These are phyloP conservation scores for Apostichopus parvimensis DNA, from an alignment of 35 echinoderm and acorn worm species.

Conservation along the genomic window DNA sequence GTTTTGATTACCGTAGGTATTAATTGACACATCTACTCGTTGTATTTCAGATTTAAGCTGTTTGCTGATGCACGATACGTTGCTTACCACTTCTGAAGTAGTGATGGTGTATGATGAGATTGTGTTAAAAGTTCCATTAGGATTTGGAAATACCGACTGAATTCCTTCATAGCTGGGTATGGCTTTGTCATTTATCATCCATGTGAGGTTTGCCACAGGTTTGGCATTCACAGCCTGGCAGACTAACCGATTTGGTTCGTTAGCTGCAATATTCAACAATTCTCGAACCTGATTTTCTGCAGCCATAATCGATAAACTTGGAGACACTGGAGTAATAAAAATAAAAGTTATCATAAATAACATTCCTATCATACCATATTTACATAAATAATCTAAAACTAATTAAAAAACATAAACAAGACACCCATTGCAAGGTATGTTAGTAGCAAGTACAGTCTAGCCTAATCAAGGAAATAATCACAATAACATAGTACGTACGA, in stretches of 20 bases:
- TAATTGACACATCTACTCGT: neutral
- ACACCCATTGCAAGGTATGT: too few relatives aligned
- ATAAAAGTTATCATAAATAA: too few relatives aligned
- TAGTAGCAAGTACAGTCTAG: too few relatives aligned
- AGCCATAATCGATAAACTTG: too few relatives aligned
- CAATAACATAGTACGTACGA: too few relatives aligned
- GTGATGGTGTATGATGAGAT: neutral
- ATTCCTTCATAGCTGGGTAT: neutral
- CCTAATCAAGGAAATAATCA: too few relatives aligned
- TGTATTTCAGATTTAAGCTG: neutral
- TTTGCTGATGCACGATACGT: neutral
- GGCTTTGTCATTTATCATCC: neutral
- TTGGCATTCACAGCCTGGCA: neutral
- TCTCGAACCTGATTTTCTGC: too few relatives aligned
- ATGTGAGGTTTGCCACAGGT: neutral
- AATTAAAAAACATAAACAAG: too few relatives aligned
- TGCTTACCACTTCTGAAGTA: neutral
- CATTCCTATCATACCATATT: too few relatives aligned
- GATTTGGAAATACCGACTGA: neutral
- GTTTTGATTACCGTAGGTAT: neutral
- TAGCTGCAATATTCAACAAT: neutral
- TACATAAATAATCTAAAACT: too few relatives aligned
- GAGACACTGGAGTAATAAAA: too few relatives aligned
- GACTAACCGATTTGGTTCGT: neutral
- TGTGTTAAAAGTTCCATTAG: neutral